Percentiles rank a stretch among this genome's conserved stretches.
Evolutionary conservation across 2,797 vertebrate genomes (phyloP).

Genomic region (Cirrhinus mrigala): DNA sequence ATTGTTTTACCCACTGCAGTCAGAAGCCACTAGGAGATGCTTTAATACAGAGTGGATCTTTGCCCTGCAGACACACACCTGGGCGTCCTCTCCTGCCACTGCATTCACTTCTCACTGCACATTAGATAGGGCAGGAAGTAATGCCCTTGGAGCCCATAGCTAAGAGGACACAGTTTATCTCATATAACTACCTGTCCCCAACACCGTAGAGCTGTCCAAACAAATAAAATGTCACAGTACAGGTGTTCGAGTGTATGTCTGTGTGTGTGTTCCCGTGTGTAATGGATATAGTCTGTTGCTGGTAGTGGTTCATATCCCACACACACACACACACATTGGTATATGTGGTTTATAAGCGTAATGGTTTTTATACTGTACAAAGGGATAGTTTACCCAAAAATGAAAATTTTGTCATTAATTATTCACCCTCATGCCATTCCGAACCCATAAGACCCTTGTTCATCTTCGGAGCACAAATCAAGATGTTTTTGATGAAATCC

Average conservation of each 20-base stretch:
- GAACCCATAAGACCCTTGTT: too few relatives aligned
- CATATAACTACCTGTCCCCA: conserved; percentile 68
- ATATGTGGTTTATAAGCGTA: not conserved
- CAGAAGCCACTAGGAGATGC: conserved; percentile 58
- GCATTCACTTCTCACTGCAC: conserved; percentile 60
- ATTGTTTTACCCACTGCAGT: conserved; percentile 56
- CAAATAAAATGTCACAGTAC: conserved; percentile 64
- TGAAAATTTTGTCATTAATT: too few relatives aligned
- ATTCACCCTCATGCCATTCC: too few relatives aligned
- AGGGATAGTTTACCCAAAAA: too few relatives aligned
- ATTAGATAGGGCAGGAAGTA: conserved; percentile 66
- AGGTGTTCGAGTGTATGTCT: conserved; percentile 59
- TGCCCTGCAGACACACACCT: conserved; percentile 65
- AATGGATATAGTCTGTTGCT: conserved; percentile 13
- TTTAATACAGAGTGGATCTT: conserved; percentile 54
- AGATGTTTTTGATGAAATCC: too few relatives aligned
- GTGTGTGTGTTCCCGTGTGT: conserved; percentile 25
- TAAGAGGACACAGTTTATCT: conserved; percentile 69
- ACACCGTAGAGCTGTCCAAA: conserved; percentile 63
- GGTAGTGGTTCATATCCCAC: not conserved
- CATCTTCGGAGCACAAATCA: too few relatives aligned
- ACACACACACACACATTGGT: not conserved
- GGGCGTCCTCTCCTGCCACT: conserved; percentile 46
- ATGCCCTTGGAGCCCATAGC: conserved; percentile 63
- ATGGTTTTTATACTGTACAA: too few relatives aligned